Evolutionary conservation across 2,888 invertebrate genomes (phyloP), one percentile per base, ranked within the genome.

Genomic region (Branchinecta sandiegonensis): DNA sequence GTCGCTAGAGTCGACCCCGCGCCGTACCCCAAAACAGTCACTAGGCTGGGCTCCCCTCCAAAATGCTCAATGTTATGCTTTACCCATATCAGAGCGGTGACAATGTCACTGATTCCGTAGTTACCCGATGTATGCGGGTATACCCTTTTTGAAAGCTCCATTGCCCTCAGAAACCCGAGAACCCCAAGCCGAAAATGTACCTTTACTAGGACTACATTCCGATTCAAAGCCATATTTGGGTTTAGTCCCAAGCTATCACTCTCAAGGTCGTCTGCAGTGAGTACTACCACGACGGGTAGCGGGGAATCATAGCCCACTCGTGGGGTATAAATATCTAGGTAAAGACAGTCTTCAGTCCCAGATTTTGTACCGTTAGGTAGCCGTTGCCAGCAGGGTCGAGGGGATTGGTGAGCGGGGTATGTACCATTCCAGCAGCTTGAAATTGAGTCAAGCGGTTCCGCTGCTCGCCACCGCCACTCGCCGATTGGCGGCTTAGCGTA

Each of bases 1-100:
- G 90, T 86, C 0, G 89, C 87, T 13, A 92, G 78, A 0, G 91
- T 91, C 1, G 88, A 92, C 1, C 92, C 92, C 0, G 91, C 89
- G 37, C 89, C 83, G 75, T 92, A 90, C 0, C 91, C 94, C 74
- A 92, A 82, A 50, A 94, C 76, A 0, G 90, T 92, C 0, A 94
- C 88, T 5, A 87, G 82, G 1, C 82, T 80, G 1, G 85, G 83
- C 76, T 91, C 86, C 0, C 92, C 92, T 0, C 92, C 91, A 75
- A 93, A 93, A 76, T 89, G 84, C 69, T 84, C 84, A 65, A 91
- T 89, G 76, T 93, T 92, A 72, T 85, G 78, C 70, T 88, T 82
- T 2, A 92, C 84, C 92, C 92, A 93, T 70, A 85, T 81, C 17
- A 93, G 79, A 0, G 85, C 89, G 0, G 83, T 84, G 13, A 90